Evolutionary conservation across 2,888 invertebrate genomes (phyloP), one percentile per base, ranked within the genome.

Genomic region (Tholera decimalis): DNA sequence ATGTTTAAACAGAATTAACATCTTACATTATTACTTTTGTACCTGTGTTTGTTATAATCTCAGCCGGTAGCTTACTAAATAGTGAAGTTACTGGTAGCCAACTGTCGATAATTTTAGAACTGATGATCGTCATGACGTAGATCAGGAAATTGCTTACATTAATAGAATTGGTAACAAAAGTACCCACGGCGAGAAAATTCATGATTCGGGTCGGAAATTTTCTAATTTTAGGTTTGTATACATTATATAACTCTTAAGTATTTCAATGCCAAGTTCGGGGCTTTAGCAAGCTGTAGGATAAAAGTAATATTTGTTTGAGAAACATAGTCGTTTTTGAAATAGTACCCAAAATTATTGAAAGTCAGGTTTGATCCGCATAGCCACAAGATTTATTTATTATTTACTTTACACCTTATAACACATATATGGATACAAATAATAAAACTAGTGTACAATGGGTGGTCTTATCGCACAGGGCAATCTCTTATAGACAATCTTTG

Each of bases 101-200:
- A 37, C 22, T 37, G 15, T 30, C 39, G 55, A 43, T 57, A 41
- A 65, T 65, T 70, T 53, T 65, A 57, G 56, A 53, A 64, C 33
- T 30, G 15, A 63, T 71, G 43, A 13, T 26, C 15, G 22, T 28
- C 9, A 6, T 69, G 50, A 62, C 43, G 63, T 43, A 18, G 30
- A 46, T 49, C 15, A 50, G 33, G 22, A 63, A 62, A 55, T 22
- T 5, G 47, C 26, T 9, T 15, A 13, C 28, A 35, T 41, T 39
- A 35, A 55, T 51, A 26, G 33, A 6, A 41, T 53, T 33, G 13
- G 30, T 24, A 35, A 51, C 37, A 66, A 35, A 41, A n/a, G 6
- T 24, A 43, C 7, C 15, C 6, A 20, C n/a, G 13, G 18, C 6
- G 9, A 7, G 5, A 11, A 28, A 28, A 24, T 24, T 8, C 8